A percentile compares a stretch with the other conserved stretches of the same genome.
phyloP scores from a whole-genome alignment of 2,888 invertebrate species.

The Ornithoptera alexandrae region DNA sequence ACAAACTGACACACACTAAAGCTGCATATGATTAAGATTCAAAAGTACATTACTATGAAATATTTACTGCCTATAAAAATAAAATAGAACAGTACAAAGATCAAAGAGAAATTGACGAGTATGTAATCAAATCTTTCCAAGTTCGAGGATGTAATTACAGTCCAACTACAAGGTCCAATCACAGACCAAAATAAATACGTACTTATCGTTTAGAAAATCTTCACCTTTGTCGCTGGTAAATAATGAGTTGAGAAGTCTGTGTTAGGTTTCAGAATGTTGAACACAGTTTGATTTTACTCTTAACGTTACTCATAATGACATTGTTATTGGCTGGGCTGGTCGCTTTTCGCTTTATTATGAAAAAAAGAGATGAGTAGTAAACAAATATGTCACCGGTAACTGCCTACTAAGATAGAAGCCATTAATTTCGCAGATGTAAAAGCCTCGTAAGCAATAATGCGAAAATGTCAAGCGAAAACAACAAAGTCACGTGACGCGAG shows the following conservation, averaged over 20 bases:
- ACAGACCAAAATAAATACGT: background rate
- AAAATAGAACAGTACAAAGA: no score
- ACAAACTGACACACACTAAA: no score
- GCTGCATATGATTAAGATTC: background rate
- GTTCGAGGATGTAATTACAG: no score
- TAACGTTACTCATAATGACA: background rate
- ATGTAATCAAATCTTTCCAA: no score
- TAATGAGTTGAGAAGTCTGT: no score
- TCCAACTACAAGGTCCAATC: background rate
- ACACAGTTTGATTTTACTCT: background rate
- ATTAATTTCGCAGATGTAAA: conserved; percentile 13
- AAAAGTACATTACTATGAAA: background rate
- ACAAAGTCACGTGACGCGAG: conserved; percentile 11
- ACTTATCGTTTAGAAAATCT: background rate
- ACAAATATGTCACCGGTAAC: background rate
- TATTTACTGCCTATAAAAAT: no score
- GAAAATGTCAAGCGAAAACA: conserved; percentile 16
- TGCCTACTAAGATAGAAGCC: conserved; percentile 7
- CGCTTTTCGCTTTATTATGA: background rate
- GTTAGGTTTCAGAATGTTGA: no score
- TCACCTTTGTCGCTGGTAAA: background rate
- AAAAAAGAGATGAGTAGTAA: background rate
- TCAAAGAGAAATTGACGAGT: no score
- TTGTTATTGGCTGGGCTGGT: background rate
- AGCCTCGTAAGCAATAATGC: conserved; percentile 15